Evolutionary conservation across 2,797 vertebrate genomes (phyloP), one percentile per base, ranked within the genome.

Genomic region (Glyptemys insculpta): DNA sequence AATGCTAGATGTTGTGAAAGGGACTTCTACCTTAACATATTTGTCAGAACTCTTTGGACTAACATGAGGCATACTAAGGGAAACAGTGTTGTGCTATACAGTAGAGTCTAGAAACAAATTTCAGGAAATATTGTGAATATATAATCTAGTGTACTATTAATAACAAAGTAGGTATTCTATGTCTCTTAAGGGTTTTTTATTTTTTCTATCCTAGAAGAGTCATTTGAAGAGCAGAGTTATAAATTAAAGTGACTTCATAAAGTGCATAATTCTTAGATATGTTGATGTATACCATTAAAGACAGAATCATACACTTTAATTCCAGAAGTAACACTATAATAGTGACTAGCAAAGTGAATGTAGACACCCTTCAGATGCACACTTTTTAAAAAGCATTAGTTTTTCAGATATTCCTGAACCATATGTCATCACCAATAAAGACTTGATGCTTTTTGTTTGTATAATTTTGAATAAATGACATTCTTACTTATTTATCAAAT

Each of bases 91-190:
- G 21, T 65, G 14, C 16, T 57, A 37, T 53, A 10, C 21, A 85
- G 0, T 85, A 74, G 56, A 44, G 59, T 27, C 56, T 56, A 52
- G 41, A 21, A 87, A 10, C 2, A 89, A 81, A 1, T 0, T 87
- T 82, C 41, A 65, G 65, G 27, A 93, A 96, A 18, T 5, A 27
- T 50, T 59, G 3, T 87, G 8, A 90, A 91, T 81, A 57, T 86
- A 80, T 12, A 54, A 34, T 15, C 86, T n/a, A 37, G 19, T 68
- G 19, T 37, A 68, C 65, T 5, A 68, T 37, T 68, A 68, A 68
- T 25, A 74, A 44, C 25, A 47, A 76, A 29, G 74, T 76, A 76
- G 5, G 15, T 47, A 76, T 76, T 29, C 41, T 44, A 8, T 27
- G 6, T 76, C 12, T 76, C 21, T 8, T 76, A 47, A 47, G 23